Evolutionary conservation across 2,113 vertebrate species (phyloP).

Genomic region (Gobius niger): DNA sequence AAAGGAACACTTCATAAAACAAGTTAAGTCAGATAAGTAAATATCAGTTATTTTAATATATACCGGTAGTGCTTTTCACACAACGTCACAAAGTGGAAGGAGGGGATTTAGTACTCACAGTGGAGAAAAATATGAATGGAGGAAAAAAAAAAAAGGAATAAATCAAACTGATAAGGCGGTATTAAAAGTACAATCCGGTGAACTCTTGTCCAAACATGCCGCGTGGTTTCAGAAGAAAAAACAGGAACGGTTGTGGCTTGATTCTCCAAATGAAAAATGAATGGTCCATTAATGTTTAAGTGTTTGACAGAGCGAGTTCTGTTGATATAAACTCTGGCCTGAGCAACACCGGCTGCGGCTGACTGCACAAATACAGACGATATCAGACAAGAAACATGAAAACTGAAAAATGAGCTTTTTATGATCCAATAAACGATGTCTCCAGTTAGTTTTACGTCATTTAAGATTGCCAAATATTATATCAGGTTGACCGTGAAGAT

Average conservation of each 20-base stretch:
- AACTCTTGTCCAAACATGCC: conserved; percentile 13
- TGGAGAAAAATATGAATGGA: too few relatives aligned
- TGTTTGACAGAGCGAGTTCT: not conserved
- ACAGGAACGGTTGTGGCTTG: conserved; percentile 1
- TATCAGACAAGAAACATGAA: not conserved
- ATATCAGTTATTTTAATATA: too few relatives aligned
- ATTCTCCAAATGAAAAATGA: too few relatives aligned
- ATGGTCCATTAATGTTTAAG: not conserved
- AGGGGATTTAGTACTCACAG: too few relatives aligned
- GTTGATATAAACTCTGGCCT: not conserved
- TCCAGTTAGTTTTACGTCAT: too few relatives aligned
- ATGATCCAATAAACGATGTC: too few relatives aligned
- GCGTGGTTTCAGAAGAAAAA: not conserved
- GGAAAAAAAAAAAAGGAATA: too few relatives aligned
- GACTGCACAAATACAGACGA: not conserved
- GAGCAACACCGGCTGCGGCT: not conserved
- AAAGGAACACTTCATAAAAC: too few relatives aligned
- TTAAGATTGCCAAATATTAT: not conserved
- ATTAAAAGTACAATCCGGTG: not conserved
- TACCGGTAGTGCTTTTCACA: too few relatives aligned
- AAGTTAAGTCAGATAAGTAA: too few relatives aligned
- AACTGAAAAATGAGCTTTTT: not conserved
- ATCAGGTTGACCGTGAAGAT: not conserved
- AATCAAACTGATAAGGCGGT: too few relatives aligned
- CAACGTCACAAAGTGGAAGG: too few relatives aligned